phyloP scores from a whole-genome alignment of 1,140 invertebrate genomes.

The Orchesella cincta region DNA sequence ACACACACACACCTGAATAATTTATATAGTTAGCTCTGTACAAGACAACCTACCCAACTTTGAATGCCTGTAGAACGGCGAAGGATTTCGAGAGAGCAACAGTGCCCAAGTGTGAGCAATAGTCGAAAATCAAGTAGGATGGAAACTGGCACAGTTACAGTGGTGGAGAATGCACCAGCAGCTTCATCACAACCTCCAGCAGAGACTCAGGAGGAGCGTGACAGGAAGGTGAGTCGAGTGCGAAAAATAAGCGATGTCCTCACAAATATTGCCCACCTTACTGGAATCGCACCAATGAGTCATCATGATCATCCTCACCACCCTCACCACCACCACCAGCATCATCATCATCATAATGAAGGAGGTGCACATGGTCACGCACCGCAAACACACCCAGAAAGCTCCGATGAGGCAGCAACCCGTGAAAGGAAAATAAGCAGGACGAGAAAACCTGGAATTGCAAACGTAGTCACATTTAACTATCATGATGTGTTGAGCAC shows the following conservation, averaged over 20 bases:
- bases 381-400: no score
- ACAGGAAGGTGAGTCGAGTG: constrained; percentile 4
- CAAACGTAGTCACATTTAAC: constrained; percentile 6
- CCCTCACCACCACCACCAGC: background rate
- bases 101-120: background rate
- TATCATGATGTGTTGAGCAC: no score
- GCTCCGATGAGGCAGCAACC: background rate
- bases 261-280: background rate
- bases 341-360: background rate
- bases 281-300: no score
- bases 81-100: no score
- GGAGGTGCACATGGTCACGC: background rate
- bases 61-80: no score
- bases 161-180: background rate
- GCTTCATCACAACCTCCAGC: background rate
- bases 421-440: constrained; percentile 9
- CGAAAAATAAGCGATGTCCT: constrained; percentile 9
- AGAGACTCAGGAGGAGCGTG: background rate
- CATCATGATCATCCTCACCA: no score
- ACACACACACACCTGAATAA: no score
- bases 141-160: background rate
- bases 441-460: background rate
- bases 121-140: constrained; percentile 7
- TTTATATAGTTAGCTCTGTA: no score
- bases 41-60: no score